Evolutionary conservation across 2,113 vertebrate species (phyloP).

Genomic region (Psephotus haematonotus): DNA sequence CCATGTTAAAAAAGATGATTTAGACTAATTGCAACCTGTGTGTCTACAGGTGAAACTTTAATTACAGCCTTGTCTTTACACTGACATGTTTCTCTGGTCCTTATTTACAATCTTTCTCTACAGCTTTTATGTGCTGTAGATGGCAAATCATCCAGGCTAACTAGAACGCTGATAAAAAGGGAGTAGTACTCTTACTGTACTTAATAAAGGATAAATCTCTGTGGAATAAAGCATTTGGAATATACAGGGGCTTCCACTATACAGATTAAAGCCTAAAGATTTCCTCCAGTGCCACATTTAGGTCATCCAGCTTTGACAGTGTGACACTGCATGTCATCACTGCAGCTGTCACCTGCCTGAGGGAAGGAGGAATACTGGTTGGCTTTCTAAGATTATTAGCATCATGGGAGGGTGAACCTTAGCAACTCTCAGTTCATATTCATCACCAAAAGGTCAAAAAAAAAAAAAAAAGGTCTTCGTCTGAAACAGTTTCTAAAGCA

Average conservation of each 20-base stretch:
- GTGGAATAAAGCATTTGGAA: background rate
- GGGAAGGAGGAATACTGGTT: constrained; percentile 9
- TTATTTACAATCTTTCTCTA: background rate
- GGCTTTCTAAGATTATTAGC: constrained; percentile 21
- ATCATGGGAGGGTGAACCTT: background rate
- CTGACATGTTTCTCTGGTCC: background rate
- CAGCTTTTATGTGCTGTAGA: background rate
- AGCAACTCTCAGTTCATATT: constrained; percentile 55
- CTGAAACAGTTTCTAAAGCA: background rate
- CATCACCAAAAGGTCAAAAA: constrained; percentile 58
- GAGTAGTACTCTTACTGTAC: background rate
- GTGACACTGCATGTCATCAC: background rate
- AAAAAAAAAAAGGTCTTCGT: background rate
- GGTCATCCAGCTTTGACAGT: background rate
- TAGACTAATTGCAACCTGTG: background rate
- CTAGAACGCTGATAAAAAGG: background rate
- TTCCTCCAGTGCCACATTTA: background rate
- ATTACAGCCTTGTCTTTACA: background rate
- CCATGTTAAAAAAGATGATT: background rate
- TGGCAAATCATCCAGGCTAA: background rate
- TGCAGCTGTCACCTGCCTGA: background rate
- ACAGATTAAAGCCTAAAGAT: background rate
- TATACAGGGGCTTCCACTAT: background rate
- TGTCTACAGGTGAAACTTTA: background rate
- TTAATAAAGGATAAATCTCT: background rate